A percentile compares a stretch with the other conserved stretches of the same genome.
These are phyloP conservation scores for Oreochromis mossambicus DNA, from an alignment of 2,797 vertebrate species.

Conservation along the genomic window DNA sequence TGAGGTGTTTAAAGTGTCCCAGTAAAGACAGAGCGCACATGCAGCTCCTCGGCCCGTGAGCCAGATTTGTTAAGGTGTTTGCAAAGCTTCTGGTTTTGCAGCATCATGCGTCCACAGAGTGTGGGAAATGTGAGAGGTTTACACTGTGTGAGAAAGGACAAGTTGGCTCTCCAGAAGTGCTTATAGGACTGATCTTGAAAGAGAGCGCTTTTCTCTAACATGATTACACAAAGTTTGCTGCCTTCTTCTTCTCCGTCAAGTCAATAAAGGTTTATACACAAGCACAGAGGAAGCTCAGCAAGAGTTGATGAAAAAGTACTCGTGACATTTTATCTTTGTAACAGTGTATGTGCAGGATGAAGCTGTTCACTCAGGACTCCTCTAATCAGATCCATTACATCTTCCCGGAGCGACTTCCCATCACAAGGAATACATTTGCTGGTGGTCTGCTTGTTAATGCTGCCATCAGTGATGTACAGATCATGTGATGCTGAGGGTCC, in stretches of 20 bases:
- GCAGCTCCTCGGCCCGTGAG: background rate
- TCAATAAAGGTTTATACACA: background rate
- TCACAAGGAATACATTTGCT: background rate
- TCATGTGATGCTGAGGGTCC: background rate
- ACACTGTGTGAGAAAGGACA: background rate
- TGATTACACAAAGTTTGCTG: background rate
- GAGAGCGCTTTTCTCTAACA: background rate
- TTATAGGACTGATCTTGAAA: background rate
- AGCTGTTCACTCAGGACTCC: background rate
- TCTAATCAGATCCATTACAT: slow-evolving; percentile 3
- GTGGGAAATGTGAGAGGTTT: background rate
- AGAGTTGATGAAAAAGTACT: background rate
- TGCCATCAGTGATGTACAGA: background rate
- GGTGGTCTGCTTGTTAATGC: slow-evolving; percentile 6
- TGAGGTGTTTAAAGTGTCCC: background rate
- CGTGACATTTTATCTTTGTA: background rate
- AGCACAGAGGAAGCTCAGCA: background rate
- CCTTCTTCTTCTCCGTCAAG: background rate
- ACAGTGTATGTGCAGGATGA: background rate
- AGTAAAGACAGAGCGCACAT: background rate
- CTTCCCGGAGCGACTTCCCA: background rate
- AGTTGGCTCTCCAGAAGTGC: background rate
- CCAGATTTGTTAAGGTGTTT: background rate
- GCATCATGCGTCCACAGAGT: background rate
- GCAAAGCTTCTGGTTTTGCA: background rate